These are phyloP conservation scores for Merluccius polli DNA, from an alignment of 2,797 vertebrate genomes.

Conservation along the genomic window DNA sequence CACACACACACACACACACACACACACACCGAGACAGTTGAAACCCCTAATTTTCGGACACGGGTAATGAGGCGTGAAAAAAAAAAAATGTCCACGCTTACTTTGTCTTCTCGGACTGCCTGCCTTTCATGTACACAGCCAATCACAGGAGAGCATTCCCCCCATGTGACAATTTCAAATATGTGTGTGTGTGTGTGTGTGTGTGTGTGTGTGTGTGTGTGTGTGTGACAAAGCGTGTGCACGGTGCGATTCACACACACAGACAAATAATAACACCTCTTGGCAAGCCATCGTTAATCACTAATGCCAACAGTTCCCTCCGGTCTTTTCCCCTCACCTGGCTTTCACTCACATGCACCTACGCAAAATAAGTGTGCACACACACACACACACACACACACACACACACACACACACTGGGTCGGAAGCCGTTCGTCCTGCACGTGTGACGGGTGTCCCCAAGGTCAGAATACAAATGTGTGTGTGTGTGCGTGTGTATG, in stretches of 20 bases:
- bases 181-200: too few species aligned
- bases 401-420: too few species aligned
- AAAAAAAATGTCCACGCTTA: conserved; percentile 17
- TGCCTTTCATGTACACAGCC: conserved; percentile 17
- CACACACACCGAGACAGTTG: conserved; percentile 18
- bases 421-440: not conserved
- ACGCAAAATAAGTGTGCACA: not conserved
- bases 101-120: not conserved
- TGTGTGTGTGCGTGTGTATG: conserved; percentile 37
- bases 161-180: conserved; percentile 28
- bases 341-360: not conserved
- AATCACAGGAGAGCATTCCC: conserved; percentile 34
- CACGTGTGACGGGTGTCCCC: conserved; percentile 24
- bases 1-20: not conserved
- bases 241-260: not conserved
- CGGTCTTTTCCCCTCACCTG: too few species aligned
- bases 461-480: conserved; percentile 46
- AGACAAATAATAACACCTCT: conserved; percentile 12
- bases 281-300: not conserved
- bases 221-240: too few species aligned
- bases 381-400: too few species aligned
- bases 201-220: too few species aligned
- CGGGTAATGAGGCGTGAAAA: conserved; percentile 47
- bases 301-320: conserved; percentile 16
- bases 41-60: conserved; percentile 33